Conservation (phyloP, 2,888 invertebrate genomes). For the Poecilus cupreus region DNA sequence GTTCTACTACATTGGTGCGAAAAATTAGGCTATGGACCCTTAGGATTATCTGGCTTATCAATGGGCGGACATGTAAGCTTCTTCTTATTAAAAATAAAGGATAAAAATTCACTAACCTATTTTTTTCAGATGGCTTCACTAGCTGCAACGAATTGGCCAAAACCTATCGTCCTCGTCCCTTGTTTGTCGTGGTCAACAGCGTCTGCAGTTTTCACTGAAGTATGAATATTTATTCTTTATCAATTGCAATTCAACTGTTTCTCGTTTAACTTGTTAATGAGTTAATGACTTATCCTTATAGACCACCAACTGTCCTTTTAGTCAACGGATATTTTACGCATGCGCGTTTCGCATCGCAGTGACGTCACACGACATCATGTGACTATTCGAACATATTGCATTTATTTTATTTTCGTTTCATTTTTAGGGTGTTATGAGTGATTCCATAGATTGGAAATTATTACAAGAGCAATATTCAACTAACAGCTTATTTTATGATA, state of each 20-base stretch:
- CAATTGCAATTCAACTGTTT: too few species aligned
- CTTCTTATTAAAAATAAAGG: neutral
- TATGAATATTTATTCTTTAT: conserved; percentile 68
- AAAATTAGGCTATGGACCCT: conserved; percentile 90
- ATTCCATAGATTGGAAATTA: conserved; percentile 95
- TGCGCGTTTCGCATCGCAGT: neutral
- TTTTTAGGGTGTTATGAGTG: conserved; percentile 93
- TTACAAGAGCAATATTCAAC: conserved; percentile 91
- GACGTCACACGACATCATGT: conserved; percentile 11
- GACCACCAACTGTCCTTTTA: too few species aligned
- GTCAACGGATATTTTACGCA: too few species aligned
- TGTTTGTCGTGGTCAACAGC: conserved; percentile 99
- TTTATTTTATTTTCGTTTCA: conserved; percentile 1
- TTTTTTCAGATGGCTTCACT: conserved; percentile 93
- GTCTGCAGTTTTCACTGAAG: conserved; percentile 94
- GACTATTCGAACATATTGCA: neutral
- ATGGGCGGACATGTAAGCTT: conserved; percentile 97
- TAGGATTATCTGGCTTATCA: conserved; percentile 95
- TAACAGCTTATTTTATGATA: conserved; percentile 86
- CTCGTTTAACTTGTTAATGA: neutral
- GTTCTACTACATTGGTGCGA: conserved; percentile 97
- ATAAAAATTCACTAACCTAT: neutral
- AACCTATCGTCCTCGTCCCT: conserved; percentile 94
- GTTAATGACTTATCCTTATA: too few species aligned
- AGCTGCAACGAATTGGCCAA: conserved; percentile 96